phyloP scores from a whole-genome alignment of 2,113 vertebrate genomes.

The Genyomyrus donnyi region DNA sequence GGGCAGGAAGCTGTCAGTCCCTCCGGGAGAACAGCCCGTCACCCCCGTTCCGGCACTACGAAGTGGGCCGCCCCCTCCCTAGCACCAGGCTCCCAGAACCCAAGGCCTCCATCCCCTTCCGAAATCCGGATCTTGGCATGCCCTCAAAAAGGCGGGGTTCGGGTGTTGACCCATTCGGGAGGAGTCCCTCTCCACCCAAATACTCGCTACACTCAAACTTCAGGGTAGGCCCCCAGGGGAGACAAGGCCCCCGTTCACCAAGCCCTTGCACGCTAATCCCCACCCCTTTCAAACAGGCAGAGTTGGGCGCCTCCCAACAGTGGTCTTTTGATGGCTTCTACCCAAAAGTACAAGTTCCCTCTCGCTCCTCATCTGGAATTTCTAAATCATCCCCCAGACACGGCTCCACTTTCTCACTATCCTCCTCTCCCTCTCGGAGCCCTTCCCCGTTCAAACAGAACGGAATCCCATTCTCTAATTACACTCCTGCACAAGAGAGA shows the following conservation, averaged over 20 bases:
- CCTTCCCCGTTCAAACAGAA: constrained; percentile 36
- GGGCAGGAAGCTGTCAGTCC: constrained; percentile 36
- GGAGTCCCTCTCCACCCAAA: constrained; percentile 64
- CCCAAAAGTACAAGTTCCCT: constrained; percentile 48
- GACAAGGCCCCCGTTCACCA: constrained; percentile 45
- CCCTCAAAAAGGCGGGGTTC: constrained; percentile 57
- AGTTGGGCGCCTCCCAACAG: constrained; percentile 30
- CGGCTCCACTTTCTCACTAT: constrained; percentile 39
- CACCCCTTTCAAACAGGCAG: constrained; percentile 43
- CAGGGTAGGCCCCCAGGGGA: constrained; percentile 41
- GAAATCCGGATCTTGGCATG: constrained; percentile 59
- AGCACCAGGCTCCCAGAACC: constrained; percentile 56
- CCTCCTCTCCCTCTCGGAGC: constrained; percentile 33
- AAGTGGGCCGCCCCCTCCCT: constrained; percentile 60
- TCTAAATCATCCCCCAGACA: constrained; percentile 55
- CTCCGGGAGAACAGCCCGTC: constrained; percentile 40
- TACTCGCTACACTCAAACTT: constrained; percentile 66
- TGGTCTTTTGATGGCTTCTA: constrained; percentile 32
- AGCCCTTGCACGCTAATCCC: constrained; percentile 54
- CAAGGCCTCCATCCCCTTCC: constrained; percentile 62
- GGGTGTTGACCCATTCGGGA: constrained; percentile 46
- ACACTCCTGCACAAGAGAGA: constrained; percentile 31
- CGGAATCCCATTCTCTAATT: constrained; percentile 31
- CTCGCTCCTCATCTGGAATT: constrained; percentile 49
- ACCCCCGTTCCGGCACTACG: constrained; percentile 41